phyloP scores from a whole-genome alignment of 2,797 vertebrate species.

The Platalea minor region DNA sequence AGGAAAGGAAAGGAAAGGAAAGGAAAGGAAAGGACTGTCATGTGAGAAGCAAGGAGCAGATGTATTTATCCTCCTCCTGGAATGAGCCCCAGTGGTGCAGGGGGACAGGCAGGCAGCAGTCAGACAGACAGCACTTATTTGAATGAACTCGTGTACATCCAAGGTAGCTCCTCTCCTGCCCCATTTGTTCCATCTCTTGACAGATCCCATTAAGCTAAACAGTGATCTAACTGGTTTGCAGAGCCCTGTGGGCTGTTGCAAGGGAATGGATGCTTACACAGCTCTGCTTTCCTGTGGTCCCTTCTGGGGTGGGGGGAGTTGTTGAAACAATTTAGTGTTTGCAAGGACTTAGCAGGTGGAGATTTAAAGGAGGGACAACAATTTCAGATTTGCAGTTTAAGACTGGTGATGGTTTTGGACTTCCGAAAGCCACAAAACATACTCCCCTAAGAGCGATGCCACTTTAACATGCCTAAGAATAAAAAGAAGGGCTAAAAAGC shows the following conservation, averaged over 20 bases:
- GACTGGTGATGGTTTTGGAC: neutral
- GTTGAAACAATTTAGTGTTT: too few relatives aligned
- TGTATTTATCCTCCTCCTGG: neutral
- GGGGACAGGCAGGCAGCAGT: neutral
- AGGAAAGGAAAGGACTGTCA: too few relatives aligned
- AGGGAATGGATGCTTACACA: neutral
- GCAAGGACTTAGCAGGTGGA: too few relatives aligned
- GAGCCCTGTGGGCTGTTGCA: neutral
- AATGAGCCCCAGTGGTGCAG: neutral
- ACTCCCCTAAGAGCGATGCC: accelerated
- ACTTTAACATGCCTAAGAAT: neutral
- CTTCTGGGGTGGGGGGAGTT: too few relatives aligned
- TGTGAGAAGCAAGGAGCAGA: neutral
- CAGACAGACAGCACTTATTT: neutral
- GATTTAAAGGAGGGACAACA: too few relatives aligned
- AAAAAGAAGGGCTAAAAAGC: neutral
- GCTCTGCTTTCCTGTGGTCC: neutral
- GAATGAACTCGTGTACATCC: neutral
- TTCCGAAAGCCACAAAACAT: neutral
- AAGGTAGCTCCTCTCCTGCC: neutral
- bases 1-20: too few relatives aligned
- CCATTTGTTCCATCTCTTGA: neutral
- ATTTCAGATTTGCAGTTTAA: neutral
- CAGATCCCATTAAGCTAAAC: neutral
- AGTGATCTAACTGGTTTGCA: neutral